Evolutionary conservation across 2,797 vertebrate genomes (phyloP).

Genomic region (Rhinoraja longicauda): DNA sequence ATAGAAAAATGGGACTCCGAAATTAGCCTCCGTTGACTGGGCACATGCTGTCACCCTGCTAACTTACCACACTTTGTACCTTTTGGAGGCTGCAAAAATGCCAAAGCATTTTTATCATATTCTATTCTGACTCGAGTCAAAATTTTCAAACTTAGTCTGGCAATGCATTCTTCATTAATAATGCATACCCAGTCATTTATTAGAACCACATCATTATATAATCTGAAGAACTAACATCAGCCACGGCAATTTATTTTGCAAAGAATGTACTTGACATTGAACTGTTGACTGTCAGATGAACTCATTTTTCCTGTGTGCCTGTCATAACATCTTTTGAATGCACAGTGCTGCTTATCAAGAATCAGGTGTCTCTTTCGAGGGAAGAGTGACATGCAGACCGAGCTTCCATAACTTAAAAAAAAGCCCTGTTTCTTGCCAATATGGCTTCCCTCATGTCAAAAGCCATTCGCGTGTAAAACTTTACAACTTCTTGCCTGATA

Average conservation of each 20-base stretch:
- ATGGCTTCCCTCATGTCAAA: constrained; percentile 63
- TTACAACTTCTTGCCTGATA: constrained; percentile 74
- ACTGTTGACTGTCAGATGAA: constrained; percentile 37
- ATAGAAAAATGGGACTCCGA: background rate
- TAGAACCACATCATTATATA: background rate
- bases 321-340: constrained; percentile 30
- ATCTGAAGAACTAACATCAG: constrained; percentile 18
- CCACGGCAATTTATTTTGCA: constrained; percentile 19
- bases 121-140: constrained; percentile 11
- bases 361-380: background rate
- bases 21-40: background rate
- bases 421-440: constrained; percentile 26
- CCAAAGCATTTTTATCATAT: background rate
- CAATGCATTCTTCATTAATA: constrained; percentile 23
- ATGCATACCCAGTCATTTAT: constrained; percentile 32
- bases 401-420: constrained; percentile 33
- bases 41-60: background rate
- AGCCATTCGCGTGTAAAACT: constrained; percentile 77
- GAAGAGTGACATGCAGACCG: constrained; percentile 2
- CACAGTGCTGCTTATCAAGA: constrained; percentile 26
- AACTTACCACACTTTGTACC: background rate
- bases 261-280: constrained; percentile 37
- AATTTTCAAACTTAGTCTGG: constrained; percentile 17
- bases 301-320: constrained; percentile 36
- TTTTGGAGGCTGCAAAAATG: background rate